Base-by-base conservation (phyloP, 1,140 invertebrate species). In the Propsilocerus akamusi region DNA sequence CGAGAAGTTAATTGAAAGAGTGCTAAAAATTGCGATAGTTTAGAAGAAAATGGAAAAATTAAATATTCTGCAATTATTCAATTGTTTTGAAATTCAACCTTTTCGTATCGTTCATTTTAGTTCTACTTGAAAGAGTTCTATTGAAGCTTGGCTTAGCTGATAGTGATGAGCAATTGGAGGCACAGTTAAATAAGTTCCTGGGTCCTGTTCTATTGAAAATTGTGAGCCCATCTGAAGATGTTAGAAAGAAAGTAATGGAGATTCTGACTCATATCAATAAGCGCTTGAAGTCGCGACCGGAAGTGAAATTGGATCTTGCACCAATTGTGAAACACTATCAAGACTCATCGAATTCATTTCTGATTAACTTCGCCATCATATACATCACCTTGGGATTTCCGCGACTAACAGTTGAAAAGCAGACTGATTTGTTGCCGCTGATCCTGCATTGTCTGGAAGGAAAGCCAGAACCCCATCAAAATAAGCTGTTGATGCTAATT, bases 351-450 rank as follows among this genome's bases (percentile, higher is more conserved):
- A 61, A 56, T 46, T 66, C 52, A 23, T 64, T 65, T 51, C 75
- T 78, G 23, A 69, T 92, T 81, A 96, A 96, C 68, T 94, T 96
- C 62, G 83, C 86, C 37, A 87, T 94, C 49, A 89, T 95, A 58
- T 96, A 94, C 60, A 84, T 95, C 37, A 91, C 88, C 65, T 77
- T 93, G 75, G 89, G 90, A 14, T 95, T 79, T 71, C 86, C 88
- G 2, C 68, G 90, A 53, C 67, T 93, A 53, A 72, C 80, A 26
- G 66, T 76, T 28, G 77, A 79, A 12, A 78, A 84, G 56, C 88
- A 92, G 67, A 72, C 78, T 4, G 75, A 79, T 57, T 64, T 93
- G 46, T 71, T 89, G 14, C 82, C 88, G 20, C 70, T 72, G 52
- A 59, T 96, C 47, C 67, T 95, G 12, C 79, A 80, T 58, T 78